Base-by-base conservation (phyloP, 2,113 vertebrate species). In the Hippocampus barbouri region DNA sequence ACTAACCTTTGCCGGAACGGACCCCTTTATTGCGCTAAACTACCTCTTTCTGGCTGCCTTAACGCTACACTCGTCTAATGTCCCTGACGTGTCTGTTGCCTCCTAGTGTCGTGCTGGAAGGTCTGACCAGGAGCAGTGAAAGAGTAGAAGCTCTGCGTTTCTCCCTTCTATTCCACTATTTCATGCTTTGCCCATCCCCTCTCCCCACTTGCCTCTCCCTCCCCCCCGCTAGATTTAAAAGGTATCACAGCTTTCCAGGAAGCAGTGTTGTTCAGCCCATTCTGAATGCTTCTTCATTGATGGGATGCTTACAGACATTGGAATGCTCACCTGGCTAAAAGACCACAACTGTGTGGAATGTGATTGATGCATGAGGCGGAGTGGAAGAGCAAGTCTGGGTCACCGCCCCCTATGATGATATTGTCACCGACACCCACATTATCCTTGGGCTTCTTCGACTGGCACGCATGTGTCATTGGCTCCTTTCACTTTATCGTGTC, bases 21-120 rank as follows among this genome's bases (percentile, higher is more conserved):
- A 68, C 64, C 74, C 70, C 69, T 38, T 38, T 47, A 70, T 65
- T 83, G 59, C 85, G 69, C 80, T 71, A 59, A 75, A 69, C 80
- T 81, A 77, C 68, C 76, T 85, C 73, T 74, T 70, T 71, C 75
- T 71, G 71, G 70, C 78, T 80, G 53, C 81, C 71, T 83, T 79
- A 73, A 38, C 73, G 45, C 64, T 83, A 25, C 62, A 60, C 78
- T 79, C 83, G 73, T 84, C 86, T 90, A 88, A 90, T 75, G 77
- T 81, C 83, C 82, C 87, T 84, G 81, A 87, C 81, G 63, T 90
- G 85, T 90, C 76, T 90, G 88, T 90, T 90, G 86, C 88, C 85
- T 89, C 91, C 87, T 83, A 91, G 89, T 81, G 83, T 79, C 88
- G 76, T 77, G 71, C 83, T 79, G 78, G 84, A 86, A 84, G 81